These are phyloP conservation scores for Noctilio leporinus DNA, from an alignment of 2,113 vertebrate genomes.

Conservation along the genomic window DNA sequence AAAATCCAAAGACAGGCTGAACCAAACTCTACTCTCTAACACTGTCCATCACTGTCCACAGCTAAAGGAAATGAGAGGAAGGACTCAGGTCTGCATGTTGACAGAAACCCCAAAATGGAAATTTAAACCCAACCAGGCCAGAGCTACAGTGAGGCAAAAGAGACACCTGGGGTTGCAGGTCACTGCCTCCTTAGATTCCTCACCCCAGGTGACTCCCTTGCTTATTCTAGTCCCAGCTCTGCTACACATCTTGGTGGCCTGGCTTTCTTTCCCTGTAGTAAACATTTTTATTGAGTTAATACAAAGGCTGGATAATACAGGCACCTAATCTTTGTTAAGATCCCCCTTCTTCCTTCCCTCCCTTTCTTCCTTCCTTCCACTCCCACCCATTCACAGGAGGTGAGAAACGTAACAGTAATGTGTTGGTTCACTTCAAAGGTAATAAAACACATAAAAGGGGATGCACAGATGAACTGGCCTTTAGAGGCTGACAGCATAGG, in stretches of 20 bases:
- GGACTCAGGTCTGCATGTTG: neutral
- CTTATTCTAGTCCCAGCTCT: neutral
- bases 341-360: neutral
- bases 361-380: neutral
- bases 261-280: neutral
- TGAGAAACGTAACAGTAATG: neutral
- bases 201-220: neutral
- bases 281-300: neutral
- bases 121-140: neutral
- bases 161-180: neutral
- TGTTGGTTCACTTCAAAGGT: neutral
- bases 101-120: neutral
- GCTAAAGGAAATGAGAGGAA: neutral
- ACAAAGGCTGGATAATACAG: neutral
- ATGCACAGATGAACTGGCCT: neutral
- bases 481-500: neutral
- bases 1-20: neutral
- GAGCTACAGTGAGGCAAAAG: neutral
- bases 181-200: neutral
- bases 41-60: neutral
- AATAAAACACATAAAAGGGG: neutral
- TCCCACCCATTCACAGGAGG: neutral
- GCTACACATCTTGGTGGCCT: neutral
- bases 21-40: neutral
- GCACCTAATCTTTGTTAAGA: neutral